Evolutionary conservation across 2,888 invertebrate genomes (phyloP).

Genomic region (Leucozona laternaria): DNA sequence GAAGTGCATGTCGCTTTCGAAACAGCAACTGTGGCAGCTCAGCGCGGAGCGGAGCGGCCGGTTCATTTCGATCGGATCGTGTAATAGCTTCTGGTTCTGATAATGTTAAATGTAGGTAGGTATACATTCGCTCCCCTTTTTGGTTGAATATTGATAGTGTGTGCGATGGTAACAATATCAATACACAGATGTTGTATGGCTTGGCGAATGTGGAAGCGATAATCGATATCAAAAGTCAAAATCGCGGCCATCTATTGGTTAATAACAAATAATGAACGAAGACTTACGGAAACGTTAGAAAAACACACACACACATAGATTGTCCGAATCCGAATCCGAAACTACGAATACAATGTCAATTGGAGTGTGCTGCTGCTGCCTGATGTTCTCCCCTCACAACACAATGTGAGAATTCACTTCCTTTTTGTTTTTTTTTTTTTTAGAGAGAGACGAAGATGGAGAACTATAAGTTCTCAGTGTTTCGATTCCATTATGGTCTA

Average conservation of each 20-base stretch:
- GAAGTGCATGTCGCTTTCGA: conserved; percentile 50
- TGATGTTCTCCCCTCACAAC: conserved; percentile 44
- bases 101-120: neutral
- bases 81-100: conserved; percentile 59
- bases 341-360: conserved; percentile 26
- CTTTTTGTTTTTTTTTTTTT: conserved; percentile 41
- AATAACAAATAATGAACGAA: conserved; percentile 67
- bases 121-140: conserved; percentile 36
- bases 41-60: neutral
- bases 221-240: conserved; percentile 75
- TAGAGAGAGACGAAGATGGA: neutral
- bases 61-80: conserved; percentile 38
- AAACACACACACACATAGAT: conserved; percentile 21
- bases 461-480: conserved; percentile 32
- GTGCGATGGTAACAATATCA: conserved; percentile 51
- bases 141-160: conserved; percentile 37
- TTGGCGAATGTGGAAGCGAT: conserved; percentile 73
- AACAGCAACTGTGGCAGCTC: conserved; percentile 20
- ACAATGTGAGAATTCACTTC: conserved; percentile 8
- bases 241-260: conserved; percentile 75
- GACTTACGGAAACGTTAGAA: conserved; percentile 43
- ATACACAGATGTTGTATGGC: conserved; percentile 27
- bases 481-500: conserved; percentile 49
- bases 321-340: neutral
- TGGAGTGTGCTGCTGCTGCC: conserved; percentile 30